phyloP scores from a whole-genome alignment of 1,140 invertebrate genomes.

The Drosophila ironensis region DNA sequence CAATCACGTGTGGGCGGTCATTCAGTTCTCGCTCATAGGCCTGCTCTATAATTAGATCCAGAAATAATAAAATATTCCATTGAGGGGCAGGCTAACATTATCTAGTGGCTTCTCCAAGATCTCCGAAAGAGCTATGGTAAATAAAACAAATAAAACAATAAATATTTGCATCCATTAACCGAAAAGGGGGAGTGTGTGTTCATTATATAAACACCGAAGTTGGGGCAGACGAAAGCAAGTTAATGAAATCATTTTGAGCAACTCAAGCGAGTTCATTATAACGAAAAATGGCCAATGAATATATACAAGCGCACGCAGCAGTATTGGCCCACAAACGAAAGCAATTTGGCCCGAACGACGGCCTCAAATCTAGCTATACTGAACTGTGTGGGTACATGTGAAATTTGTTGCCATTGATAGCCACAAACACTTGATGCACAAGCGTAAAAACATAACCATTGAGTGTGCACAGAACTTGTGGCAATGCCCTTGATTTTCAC shows the following conservation, averaged over 20 bases:
- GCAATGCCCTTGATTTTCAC: too few species aligned
- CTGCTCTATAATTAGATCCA: slow-evolving; percentile 29
- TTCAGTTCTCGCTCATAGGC: slow-evolving; percentile 31
- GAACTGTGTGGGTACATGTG: background rate
- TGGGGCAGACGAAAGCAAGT: background rate
- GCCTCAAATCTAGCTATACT: background rate
- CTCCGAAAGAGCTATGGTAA: too few species aligned
- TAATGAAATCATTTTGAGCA: slow-evolving; percentile 30
- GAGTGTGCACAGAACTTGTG: too few species aligned
- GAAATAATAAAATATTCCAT: slow-evolving; percentile 48
- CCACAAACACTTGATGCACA: too few species aligned
- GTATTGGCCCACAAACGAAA: slow-evolving; percentile 43
- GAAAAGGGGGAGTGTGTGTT: slow-evolving; percentile 41
- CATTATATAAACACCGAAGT: slow-evolving; percentile 18
- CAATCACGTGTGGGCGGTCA: slow-evolving; percentile 39
- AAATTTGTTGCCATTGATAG: background rate
- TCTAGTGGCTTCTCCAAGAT: slow-evolving; percentile 32
- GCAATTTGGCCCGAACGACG: slow-evolving; percentile 28
- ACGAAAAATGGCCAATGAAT: slow-evolving; percentile 12
- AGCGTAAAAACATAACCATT: background rate
- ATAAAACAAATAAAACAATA: slow-evolving; percentile 28
- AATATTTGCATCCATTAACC: slow-evolving; percentile 42
- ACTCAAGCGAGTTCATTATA: slow-evolving; percentile 36
- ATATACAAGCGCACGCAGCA: slow-evolving; percentile 1
- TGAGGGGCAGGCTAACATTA: slow-evolving; percentile 28